Evolutionary conservation across 2,113 vertebrate genomes (phyloP).

Genomic region (Petroica traversi): DNA sequence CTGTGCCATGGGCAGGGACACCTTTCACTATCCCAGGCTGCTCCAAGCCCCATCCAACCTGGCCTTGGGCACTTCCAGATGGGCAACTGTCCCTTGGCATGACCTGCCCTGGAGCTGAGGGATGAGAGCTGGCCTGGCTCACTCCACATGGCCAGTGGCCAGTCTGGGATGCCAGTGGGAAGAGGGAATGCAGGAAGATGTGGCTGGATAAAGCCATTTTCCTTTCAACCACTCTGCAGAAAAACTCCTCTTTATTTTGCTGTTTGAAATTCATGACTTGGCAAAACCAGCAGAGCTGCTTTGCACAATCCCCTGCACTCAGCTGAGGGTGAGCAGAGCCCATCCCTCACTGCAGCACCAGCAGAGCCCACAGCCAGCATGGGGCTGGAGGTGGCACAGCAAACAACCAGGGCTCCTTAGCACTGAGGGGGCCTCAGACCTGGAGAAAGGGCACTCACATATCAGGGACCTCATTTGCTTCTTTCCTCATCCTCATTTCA

Average conservation of each 20-base stretch:
- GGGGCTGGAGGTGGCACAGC: not conserved
- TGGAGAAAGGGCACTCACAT: not conserved
- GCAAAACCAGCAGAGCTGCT: not conserved
- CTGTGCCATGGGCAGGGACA: not conserved
- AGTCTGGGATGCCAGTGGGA: not conserved
- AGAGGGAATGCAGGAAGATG: accelerated
- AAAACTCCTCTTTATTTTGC: not conserved
- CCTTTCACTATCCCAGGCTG: not conserved
- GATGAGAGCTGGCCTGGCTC: not conserved
- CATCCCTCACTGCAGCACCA: not conserved
- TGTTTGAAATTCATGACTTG: not conserved
- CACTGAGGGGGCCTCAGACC: not conserved
- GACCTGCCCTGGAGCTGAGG: not conserved
- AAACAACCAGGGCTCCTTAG: not conserved
- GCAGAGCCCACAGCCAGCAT: not conserved
- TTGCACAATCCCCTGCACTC: not conserved
- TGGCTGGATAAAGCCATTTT: not conserved
- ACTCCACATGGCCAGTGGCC: accelerated
- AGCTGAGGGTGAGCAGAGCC: not conserved
- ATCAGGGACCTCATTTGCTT: not conserved
- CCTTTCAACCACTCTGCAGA: not conserved
- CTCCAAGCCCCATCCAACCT: not conserved
- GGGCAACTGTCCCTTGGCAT: not conserved
- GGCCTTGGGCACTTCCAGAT: not conserved
- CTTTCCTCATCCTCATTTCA: not conserved